phyloP scores from a whole-genome alignment of 2,797 vertebrate genomes.

The Natrix natrix region DNA sequence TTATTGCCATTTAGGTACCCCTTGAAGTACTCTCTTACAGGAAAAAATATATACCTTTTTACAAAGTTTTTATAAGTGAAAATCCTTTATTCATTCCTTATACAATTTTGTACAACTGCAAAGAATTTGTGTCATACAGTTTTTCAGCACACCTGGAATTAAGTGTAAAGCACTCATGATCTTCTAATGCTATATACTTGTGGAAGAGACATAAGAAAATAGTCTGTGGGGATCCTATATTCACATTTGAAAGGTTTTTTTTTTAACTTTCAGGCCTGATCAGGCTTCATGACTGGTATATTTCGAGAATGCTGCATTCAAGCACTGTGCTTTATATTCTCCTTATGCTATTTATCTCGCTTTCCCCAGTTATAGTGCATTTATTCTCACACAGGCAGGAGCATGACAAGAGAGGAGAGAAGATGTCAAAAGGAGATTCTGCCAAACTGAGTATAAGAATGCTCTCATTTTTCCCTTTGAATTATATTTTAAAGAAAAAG shows the following conservation, averaged over 20 bases:
- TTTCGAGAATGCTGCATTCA: constrained; percentile 51
- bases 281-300: constrained; percentile 54
- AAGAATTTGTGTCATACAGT: constrained; percentile 27
- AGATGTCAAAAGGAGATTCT: constrained; percentile 61
- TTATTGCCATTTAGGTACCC: background rate
- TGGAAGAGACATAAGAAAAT: constrained; percentile 58
- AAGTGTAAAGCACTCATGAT: constrained; percentile 57
- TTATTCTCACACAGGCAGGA: constrained; percentile 57
- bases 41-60: constrained; percentile 33
- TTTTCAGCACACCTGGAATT: constrained; percentile 52
- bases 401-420: constrained; percentile 57
- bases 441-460: constrained; percentile 54
- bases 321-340: constrained; percentile 59
- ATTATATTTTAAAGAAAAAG: constrained; percentile 58
- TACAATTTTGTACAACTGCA: constrained; percentile 40
- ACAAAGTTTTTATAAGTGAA: constrained; percentile 40
- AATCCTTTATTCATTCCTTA: constrained; percentile 36
- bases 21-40: constrained; percentile 41
- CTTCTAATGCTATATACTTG: constrained; percentile 54
- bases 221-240: constrained; percentile 56
- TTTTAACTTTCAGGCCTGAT: constrained; percentile 60
- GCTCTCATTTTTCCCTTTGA: constrained; percentile 9
- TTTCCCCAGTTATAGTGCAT: constrained; percentile 62
- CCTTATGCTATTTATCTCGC: constrained; percentile 62
- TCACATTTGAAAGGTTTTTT: constrained; percentile 53